Base-by-base conservation (phyloP, 2,888 invertebrate genomes). In the Pheosia tremula region DNA sequence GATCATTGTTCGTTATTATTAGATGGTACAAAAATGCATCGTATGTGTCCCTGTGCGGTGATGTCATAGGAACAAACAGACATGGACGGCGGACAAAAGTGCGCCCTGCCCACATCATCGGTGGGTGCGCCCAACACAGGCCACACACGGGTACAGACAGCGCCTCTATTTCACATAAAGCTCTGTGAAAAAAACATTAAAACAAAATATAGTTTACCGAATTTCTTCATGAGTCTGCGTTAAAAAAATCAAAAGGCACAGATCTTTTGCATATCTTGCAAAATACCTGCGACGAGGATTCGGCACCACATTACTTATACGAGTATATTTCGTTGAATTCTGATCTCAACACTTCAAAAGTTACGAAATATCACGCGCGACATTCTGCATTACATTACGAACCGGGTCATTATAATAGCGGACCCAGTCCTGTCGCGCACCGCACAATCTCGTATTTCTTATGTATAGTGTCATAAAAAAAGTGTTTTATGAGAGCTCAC, bases 71-170 rank as follows among this genome's bases (percentile, higher is more conserved):
- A 54, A 58, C 69, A 63, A 69, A 68, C 71, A 69, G 63, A 66
- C 80, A 80, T 79, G 78, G 79, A 75, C 74, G 81, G 74, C 79
- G 83, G 72, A 86, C 87, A 87, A 87, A 84, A 82, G 83, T 81
- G 74, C 74, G 79, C 79, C 83, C 74, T 67, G 71, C 82, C 81
- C 82, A 80, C 83, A 84, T 24, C 24, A 78, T 82, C 82, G 75
- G 66, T 83, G 84, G 89, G 89, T 81, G 89, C 82, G 89, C 81
- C 24, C 88, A 66, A 80, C 82, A 80, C 77, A 72, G 77, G 77
- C 80, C 82, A 81, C 80, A 78, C 73, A 80, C 74, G 62, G 56
- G 10, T 53, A 24, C 10, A 43, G 43, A 43, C 43, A 43, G 7
- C 8, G 8, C 43, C 0, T 43, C 10, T 24, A 24, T 24, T 24